Conservation (phyloP, 2,113 vertebrate genomes). For the Rhineura floridana region DNA sequence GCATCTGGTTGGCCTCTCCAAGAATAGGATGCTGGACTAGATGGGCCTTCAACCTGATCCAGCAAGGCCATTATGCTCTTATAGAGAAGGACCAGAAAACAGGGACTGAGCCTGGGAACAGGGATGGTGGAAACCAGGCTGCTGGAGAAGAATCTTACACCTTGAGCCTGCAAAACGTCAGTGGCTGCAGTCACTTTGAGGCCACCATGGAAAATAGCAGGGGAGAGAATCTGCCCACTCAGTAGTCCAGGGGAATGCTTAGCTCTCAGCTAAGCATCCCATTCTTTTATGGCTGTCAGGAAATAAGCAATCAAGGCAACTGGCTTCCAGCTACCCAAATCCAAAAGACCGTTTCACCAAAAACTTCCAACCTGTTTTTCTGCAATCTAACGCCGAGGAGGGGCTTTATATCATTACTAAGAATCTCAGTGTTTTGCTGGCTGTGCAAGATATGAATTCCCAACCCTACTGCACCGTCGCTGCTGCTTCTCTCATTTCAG, state of each 20-base stretch:
- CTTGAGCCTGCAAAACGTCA: not conserved
- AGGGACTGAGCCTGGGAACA: not conserved
- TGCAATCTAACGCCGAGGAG: conserved; percentile 44
- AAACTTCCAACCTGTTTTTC: conserved; percentile 34
- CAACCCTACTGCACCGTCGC: not conserved
- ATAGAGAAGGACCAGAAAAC: not conserved
- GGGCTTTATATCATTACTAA: conserved; percentile 20
- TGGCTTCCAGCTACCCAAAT: conserved; percentile 27
- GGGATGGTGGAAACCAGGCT: not conserved
- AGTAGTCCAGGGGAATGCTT: conserved; percentile 38
- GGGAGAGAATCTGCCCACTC: conserved; percentile 32
- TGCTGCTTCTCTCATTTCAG: not conserved
- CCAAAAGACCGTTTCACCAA: conserved; percentile 43
- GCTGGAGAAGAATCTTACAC: not conserved
- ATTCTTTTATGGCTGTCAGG: conserved; percentile 33
- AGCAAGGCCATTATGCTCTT: not conserved
- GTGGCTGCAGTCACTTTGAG: not conserved
- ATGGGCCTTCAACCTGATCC: too few relatives aligned
- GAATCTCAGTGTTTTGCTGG: conserved; percentile 45
- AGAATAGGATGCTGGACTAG: too few relatives aligned
- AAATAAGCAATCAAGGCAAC: conserved; percentile 38
- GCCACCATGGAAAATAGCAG: not conserved
- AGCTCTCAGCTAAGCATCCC: conserved; percentile 1
- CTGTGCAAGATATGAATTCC: conserved; percentile 25
- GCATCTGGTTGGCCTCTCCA: too few relatives aligned